These are phyloP conservation scores for Pelecanus crispus DNA, from an alignment of 2,113 vertebrate species.

Conservation along the genomic window DNA sequence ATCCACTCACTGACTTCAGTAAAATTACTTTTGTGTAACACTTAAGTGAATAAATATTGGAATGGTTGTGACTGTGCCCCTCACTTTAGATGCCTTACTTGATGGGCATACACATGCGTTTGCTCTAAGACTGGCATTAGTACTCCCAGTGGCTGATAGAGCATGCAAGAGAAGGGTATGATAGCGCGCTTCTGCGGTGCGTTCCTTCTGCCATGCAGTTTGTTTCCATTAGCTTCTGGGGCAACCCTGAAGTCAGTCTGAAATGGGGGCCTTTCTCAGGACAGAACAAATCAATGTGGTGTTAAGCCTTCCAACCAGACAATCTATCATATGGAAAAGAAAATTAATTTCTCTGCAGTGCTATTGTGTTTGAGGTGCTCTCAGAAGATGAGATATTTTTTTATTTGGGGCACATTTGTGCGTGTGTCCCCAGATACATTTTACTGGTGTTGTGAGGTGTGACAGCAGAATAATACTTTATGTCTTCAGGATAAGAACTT, in stretches of 20 bases:
- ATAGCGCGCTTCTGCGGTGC: neutral
- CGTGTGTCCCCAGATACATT: neutral
- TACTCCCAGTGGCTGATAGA: neutral
- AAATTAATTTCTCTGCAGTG: slow-evolving; percentile 38
- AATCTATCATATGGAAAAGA: slow-evolving; percentile 26
- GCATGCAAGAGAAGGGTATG: neutral
- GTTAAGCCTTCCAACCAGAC: slow-evolving; percentile 32
- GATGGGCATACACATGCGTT: rapidly evolving
- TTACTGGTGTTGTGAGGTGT: slow-evolving; percentile 6
- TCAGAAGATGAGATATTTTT: neutral
- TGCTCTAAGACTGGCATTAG: neutral
- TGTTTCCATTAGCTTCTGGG: slow-evolving; percentile 34
- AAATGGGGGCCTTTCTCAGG: slow-evolving; percentile 15
- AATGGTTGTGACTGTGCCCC: neutral
- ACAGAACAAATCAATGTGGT: slow-evolving; percentile 10
- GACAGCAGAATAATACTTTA: slow-evolving; percentile 31
- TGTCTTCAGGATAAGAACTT: slow-evolving; percentile 52
- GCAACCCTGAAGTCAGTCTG: neutral
- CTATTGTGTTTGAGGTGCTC: slow-evolving; percentile 22
- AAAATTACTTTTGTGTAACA: neutral
- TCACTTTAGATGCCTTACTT: neutral
- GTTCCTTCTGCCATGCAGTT: neutral
- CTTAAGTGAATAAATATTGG: neutral
- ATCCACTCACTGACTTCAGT: neutral
- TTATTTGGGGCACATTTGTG: neutral